phyloP scores from a whole-genome alignment of 2,113 vertebrate species.

The Passer montanus region DNA sequence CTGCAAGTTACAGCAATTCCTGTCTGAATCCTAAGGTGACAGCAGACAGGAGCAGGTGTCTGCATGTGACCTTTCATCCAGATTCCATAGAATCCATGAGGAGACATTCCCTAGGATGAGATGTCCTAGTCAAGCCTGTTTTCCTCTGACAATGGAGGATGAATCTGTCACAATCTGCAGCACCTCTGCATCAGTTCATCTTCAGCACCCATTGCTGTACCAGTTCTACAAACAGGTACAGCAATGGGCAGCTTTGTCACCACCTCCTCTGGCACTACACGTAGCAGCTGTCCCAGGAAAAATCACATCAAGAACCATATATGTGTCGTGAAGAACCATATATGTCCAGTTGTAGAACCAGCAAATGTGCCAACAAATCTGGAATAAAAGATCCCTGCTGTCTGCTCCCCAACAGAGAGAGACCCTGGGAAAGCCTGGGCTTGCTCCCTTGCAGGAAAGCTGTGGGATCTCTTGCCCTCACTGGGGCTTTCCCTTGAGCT shows the following conservation, averaged over 20 bases:
- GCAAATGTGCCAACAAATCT: neutral
- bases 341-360: neutral
- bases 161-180: neutral
- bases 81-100: neutral
- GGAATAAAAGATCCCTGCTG: neutral
- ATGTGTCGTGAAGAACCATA: rapidly evolving
- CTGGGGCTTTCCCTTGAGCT: neutral
- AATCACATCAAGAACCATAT: neutral
- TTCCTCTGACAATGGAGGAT: neutral
- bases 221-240: neutral
- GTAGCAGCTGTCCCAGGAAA: neutral
- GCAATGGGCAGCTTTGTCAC: neutral
- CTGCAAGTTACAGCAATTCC: neutral
- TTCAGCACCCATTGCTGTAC: too few relatives aligned
- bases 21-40: neutral
- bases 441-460: neutral
- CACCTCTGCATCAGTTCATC: neutral
- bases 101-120: neutral
- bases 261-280: neutral
- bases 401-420: neutral
- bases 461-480: neutral
- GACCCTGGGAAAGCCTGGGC: neutral
- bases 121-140: neutral
- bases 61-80: rapidly evolving
- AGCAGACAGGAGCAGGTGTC: neutral